phyloP scores from a whole-genome alignment of 2,113 vertebrate genomes.

The Nymphicus hollandicus region DNA sequence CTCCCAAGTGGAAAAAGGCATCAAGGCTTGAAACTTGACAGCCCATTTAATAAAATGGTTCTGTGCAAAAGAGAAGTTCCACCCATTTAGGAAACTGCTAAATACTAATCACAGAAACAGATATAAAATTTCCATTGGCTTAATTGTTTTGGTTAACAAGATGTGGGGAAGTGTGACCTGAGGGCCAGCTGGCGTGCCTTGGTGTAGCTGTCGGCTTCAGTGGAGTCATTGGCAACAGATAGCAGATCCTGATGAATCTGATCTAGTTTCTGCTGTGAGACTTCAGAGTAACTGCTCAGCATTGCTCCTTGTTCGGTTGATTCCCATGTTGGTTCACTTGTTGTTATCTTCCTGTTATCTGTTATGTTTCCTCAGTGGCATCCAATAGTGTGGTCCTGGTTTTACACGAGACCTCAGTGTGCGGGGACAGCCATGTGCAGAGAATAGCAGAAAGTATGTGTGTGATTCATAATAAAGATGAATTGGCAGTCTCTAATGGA shows the following conservation, averaged over 20 bases:
- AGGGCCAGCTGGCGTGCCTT: not conserved
- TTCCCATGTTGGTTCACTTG: not conserved
- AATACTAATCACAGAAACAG: not conserved
- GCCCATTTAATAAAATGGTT: not conserved
- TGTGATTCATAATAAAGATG: conserved; percentile 4
- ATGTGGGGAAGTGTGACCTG: not conserved
- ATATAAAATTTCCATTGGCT: not conserved
- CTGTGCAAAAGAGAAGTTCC: not conserved
- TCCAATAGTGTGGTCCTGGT: not conserved
- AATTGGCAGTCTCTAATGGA: conserved; percentile 33
- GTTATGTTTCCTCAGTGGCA: not conserved
- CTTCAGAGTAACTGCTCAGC: rapidly evolving
- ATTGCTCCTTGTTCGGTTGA: rapidly evolving
- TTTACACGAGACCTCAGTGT: not conserved
- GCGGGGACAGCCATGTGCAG: not conserved
- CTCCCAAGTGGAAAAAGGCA: rapidly evolving
- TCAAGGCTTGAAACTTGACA: not conserved
- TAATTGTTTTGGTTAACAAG: not conserved
- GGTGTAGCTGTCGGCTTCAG: rapidly evolving
- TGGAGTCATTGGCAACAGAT: not conserved
- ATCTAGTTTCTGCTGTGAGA: not conserved
- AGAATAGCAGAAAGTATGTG: not conserved
- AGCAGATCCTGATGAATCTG: not conserved
- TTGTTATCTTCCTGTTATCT: not conserved
- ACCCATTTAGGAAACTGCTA: not conserved